phyloP scores from a whole-genome alignment of 2,113 vertebrate species.

The Chascanopsetta lugubris region DNA sequence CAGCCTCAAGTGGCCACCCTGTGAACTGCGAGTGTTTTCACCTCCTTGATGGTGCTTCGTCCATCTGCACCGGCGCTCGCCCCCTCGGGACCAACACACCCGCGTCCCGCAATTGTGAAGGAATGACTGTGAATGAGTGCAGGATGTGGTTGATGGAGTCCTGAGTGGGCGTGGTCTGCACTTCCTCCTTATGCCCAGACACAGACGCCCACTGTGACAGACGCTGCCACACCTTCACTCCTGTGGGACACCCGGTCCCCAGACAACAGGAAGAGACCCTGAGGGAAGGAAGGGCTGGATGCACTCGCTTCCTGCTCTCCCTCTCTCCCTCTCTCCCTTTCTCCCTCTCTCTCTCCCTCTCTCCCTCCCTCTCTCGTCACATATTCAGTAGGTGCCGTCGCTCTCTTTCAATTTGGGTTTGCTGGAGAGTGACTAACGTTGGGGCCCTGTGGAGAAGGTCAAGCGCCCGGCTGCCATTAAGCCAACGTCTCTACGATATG shows the following conservation, averaged over 20 bases:
- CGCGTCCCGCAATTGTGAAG: constrained; percentile 21
- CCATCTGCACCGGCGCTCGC: no score
- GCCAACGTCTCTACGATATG: constrained; percentile 69
- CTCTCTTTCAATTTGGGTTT: constrained; percentile 67
- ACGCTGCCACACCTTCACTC: constrained; percentile 15
- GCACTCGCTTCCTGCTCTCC: constrained; percentile 13
- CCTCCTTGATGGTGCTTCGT: no score
- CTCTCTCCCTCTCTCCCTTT: constrained; percentile 1
- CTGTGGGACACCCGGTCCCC: constrained; percentile 12
- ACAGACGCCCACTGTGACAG: constrained; percentile 15
- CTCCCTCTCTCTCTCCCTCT: constrained; percentile 10
- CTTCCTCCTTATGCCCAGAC: constrained; percentile 20
- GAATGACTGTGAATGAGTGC: constrained; percentile 23
- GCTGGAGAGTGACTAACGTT: constrained; percentile 71
- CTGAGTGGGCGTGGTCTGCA: constrained; percentile 27
- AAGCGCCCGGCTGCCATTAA: constrained; percentile 73
- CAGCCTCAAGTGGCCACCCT: no score
- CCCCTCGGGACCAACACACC: no score
- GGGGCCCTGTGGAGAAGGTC: constrained; percentile 69
- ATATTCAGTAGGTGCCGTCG: constrained; percentile 31
- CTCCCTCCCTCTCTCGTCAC: constrained; percentile 3
- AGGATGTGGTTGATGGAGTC: constrained; percentile 35
- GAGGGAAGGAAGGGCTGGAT: constrained; percentile 3
- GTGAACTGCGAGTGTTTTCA: no score
- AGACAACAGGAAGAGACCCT: constrained; percentile 10